phyloP scores from a whole-genome alignment of 2,797 vertebrate genomes.

The Eulemur mongoz region DNA sequence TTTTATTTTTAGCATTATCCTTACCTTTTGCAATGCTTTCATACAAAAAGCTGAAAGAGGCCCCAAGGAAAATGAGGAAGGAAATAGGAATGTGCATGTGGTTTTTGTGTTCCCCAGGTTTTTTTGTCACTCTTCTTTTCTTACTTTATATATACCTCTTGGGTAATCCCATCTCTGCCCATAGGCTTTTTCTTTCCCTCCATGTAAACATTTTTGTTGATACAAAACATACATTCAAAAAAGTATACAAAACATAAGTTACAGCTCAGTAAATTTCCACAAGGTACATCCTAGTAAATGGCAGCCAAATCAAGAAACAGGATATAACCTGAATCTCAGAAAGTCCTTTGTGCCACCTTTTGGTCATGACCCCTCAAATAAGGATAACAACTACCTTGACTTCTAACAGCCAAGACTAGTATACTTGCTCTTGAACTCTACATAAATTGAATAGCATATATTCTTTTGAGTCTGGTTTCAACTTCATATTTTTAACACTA shows the following conservation, averaged over 20 bases:
- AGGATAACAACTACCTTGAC: neutral
- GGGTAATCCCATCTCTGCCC: neutral
- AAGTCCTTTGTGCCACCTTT: neutral
- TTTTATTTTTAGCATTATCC: conserved; percentile 29
- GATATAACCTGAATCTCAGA: neutral
- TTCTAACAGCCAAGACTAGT: neutral
- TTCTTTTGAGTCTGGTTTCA: conserved; percentile 23
- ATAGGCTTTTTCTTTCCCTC: neutral
- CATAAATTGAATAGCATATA: neutral
- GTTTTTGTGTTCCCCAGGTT: neutral
- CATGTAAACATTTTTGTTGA: neutral
- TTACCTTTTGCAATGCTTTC: neutral
- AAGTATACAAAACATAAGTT: neutral
- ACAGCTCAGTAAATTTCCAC: neutral
- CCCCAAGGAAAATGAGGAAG: neutral
- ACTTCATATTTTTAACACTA: neutral
- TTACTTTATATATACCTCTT: neutral
- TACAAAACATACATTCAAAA: neutral
- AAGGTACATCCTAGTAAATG: neutral
- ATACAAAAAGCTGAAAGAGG: neutral
- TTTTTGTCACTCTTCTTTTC: neutral
- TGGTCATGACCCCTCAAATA: neutral
- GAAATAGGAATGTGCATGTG: neutral
- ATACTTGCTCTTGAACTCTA: neutral
- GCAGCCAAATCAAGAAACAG: conserved; percentile 9